Evolutionary conservation across 2,113 vertebrate genomes (phyloP).

Genomic region (Collichthys lucidus): DNA sequence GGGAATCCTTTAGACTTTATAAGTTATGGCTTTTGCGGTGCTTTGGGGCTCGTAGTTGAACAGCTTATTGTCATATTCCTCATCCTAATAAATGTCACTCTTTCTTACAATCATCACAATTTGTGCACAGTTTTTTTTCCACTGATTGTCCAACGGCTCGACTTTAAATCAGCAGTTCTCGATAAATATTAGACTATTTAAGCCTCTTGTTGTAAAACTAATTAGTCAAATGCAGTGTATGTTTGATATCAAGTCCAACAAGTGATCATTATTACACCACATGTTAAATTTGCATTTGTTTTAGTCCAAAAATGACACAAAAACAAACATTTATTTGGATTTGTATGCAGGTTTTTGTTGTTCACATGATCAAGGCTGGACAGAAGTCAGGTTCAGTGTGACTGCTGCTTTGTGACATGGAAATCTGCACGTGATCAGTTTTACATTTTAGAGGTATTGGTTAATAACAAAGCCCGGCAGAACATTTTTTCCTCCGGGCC

Average conservation of each 20-base stretch:
- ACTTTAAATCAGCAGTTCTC: not conserved
- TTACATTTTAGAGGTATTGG: not conserved
- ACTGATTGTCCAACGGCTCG: not conserved
- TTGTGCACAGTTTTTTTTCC: conserved; percentile 1
- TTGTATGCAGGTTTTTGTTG: no score
- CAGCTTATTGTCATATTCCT: conserved; percentile 6
- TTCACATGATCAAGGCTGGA: no score
- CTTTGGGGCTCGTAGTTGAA: conserved; percentile 17
- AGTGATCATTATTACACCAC: not conserved
- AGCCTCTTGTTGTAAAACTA: not conserved
- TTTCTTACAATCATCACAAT: conserved; percentile 68
- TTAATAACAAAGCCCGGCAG: no score
- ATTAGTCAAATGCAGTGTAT: no score
- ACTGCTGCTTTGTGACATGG: not conserved
- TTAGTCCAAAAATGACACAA: no score
- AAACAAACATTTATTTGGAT: no score
- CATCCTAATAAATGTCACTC: conserved; percentile 73
- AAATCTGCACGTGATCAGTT: not conserved
- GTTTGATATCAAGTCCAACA: no score
- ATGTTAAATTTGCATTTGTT: not conserved
- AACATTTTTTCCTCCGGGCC: not conserved
- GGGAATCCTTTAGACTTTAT: conserved; percentile 17
- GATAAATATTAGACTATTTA: not conserved
- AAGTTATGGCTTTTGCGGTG: conserved; percentile 29
- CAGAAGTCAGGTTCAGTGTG: not conserved